These are phyloP conservation scores for Drosophila melanica DNA, from an alignment of 1,140 invertebrate genomes.

Conservation along the genomic window DNA sequence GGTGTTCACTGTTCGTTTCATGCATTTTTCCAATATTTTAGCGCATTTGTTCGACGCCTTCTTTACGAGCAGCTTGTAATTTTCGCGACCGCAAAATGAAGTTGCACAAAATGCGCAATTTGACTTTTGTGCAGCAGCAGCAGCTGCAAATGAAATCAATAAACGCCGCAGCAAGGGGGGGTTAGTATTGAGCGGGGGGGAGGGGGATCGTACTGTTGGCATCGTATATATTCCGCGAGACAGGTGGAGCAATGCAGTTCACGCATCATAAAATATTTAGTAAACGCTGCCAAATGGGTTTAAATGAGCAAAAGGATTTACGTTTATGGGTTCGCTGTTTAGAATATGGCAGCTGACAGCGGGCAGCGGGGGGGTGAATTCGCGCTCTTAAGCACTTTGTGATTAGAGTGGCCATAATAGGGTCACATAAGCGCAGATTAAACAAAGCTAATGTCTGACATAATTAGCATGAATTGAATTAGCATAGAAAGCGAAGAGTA, in stretches of 20 bases:
- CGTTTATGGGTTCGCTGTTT: constrained; percentile 48
- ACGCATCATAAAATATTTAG: constrained; percentile 70
- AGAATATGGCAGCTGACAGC: constrained; percentile 13
- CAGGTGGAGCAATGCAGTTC: constrained; percentile 52
- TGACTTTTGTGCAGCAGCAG: constrained; percentile 56
- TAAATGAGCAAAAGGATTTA: constrained; percentile 66
- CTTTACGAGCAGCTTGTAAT: constrained; percentile 60
- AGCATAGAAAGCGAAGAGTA: no score
- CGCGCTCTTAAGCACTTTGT: constrained; percentile 2
- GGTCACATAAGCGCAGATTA: neutral
- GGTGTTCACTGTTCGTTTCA: constrained; percentile 8
- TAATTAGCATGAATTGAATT: constrained; percentile 3
- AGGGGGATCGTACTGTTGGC: neutral
- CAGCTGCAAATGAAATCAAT: constrained; percentile 51
- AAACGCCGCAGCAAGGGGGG: constrained; percentile 14
- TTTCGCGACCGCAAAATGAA: constrained; percentile 67
- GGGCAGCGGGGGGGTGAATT: neutral
- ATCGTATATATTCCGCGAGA: constrained; percentile 20
- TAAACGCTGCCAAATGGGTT: constrained; percentile 48
- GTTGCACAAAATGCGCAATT: constrained; percentile 60
- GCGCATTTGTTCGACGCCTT: constrained; percentile 41
- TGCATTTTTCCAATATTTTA: constrained; percentile 60
- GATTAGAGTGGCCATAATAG: constrained; percentile 6
- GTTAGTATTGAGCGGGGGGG: no score
- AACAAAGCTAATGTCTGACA: neutral